A percentile compares a stretch with the other conserved stretches of the same genome.
Evolutionary conservation across 2,797 vertebrate species (phyloP).

Genomic region (Nyctalus aviator): DNA sequence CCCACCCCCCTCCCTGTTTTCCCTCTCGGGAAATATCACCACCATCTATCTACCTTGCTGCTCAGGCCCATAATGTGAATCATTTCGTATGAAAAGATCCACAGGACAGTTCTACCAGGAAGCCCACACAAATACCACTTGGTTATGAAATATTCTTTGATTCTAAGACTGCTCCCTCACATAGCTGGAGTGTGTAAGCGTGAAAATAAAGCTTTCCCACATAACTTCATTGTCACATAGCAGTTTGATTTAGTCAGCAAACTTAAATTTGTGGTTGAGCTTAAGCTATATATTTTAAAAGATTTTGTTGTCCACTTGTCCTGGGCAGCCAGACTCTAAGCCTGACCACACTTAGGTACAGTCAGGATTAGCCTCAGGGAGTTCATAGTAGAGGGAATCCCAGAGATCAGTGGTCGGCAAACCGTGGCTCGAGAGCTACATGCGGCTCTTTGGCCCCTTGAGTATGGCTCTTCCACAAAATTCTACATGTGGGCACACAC

Average conservation of each 20-base stretch:
- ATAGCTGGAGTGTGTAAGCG: not conserved
- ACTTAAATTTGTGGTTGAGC: conserved; percentile 14
- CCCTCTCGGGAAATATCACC: not conserved
- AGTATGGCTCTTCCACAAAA: too few species aligned
- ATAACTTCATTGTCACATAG: not conserved
- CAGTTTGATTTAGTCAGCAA: not conserved
- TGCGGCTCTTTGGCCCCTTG: too few species aligned
- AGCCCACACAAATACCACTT: not conserved
- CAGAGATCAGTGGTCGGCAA: not conserved
- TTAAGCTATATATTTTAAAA: conserved; percentile 18
- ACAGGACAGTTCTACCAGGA: not conserved
- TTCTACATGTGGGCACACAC: too few species aligned
- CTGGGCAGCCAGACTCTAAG: not conserved
- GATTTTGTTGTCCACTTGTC: not conserved
- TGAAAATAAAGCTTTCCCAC: conserved; percentile 31
- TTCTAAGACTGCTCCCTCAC: not conserved
- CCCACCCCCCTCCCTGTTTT: not conserved
- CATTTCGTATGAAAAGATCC: not conserved
- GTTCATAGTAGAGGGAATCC: not conserved
- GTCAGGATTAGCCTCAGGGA: not conserved
- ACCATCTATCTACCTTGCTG: not conserved
- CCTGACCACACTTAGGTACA: not conserved
- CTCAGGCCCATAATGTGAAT: not conserved
- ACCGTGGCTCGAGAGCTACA: too few species aligned
- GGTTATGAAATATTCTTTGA: not conserved